Evolutionary conservation across 2,888 invertebrate genomes (phyloP).

Genomic region (Noctuana brunneofusca): DNA sequence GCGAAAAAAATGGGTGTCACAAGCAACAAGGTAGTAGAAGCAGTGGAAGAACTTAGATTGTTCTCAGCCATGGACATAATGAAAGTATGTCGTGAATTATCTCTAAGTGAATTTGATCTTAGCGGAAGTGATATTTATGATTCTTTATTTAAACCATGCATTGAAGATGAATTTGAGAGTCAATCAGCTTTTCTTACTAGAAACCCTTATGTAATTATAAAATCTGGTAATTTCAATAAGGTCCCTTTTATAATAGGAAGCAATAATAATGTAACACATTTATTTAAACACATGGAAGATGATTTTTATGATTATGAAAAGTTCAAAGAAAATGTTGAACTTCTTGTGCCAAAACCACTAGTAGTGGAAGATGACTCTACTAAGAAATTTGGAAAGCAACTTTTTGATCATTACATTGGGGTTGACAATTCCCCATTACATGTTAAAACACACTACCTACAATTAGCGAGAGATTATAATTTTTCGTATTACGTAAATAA

Average conservation of each 20-base stretch:
- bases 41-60: constrained; percentile 61
- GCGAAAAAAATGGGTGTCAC: constrained; percentile 59
- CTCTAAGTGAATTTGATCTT: constrained; percentile 25
- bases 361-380: constrained; percentile 51
- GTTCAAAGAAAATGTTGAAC: constrained; percentile 57
- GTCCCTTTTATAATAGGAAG: constrained; percentile 74
- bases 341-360: constrained; percentile 63
- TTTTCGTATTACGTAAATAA: constrained; percentile 70
- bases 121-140: constrained; percentile 53
- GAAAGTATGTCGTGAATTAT: constrained; percentile 45
- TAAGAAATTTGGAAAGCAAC: constrained; percentile 60
- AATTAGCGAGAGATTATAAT: constrained; percentile 69
- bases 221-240: constrained; percentile 69
- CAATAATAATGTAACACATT: constrained; percentile 64
- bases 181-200: constrained; percentile 68
- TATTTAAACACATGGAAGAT: constrained; percentile 53
- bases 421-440: constrained; percentile 10
- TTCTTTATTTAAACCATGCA: constrained; percentile 67
- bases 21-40: constrained; percentile 54
- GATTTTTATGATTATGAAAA: constrained; percentile 64
- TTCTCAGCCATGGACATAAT: constrained; percentile 56
- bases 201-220: constrained; percentile 63
- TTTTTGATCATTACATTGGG: constrained; percentile 66
- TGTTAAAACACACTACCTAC: constrained; percentile 61
- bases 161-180: constrained; percentile 73